These are phyloP conservation scores for Dinomys branickii DNA, from an alignment of 2,113 vertebrate species.

Conservation along the genomic window DNA sequence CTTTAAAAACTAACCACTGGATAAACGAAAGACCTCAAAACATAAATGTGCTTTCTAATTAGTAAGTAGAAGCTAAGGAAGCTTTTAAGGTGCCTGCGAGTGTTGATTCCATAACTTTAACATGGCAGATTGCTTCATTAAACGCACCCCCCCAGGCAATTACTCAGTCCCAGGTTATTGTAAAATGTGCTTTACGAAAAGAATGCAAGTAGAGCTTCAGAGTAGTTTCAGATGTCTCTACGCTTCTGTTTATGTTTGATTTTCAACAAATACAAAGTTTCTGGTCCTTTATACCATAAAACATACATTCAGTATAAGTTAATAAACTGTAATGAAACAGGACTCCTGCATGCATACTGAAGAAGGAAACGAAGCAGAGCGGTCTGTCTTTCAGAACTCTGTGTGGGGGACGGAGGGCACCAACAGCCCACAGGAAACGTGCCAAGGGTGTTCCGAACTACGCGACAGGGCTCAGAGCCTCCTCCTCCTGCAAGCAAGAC, in stretches of 20 bases:
- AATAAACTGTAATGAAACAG: slow-evolving; percentile 47
- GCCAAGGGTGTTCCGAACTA: slow-evolving; percentile 78
- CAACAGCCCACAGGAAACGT: slow-evolving; percentile 24
- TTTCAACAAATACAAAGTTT: slow-evolving; percentile 37
- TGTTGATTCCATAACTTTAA: not conserved
- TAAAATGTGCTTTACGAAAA: slow-evolving; percentile 52
- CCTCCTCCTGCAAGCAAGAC: slow-evolving; percentile 42
- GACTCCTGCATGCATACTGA: not conserved
- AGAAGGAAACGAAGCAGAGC: slow-evolving; percentile 59
- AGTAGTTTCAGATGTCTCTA: slow-evolving; percentile 50
- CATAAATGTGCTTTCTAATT: not conserved
- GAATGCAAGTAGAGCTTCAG: not conserved
- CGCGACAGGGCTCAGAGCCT: slow-evolving; percentile 59
- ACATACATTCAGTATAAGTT: slow-evolving; percentile 33
- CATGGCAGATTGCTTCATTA: not conserved
- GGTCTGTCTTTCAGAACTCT: slow-evolving; percentile 55
- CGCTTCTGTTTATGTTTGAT: not conserved
- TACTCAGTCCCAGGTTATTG: slow-evolving; percentile 42
- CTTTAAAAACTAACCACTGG: slow-evolving; percentile 38
- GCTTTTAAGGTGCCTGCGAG: not conserved
- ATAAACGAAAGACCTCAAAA: slow-evolving; percentile 55
- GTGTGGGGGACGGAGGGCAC: slow-evolving; percentile 24
- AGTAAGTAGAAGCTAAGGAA: slow-evolving; percentile 31
- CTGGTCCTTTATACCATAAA: not conserved
- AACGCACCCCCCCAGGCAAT: not conserved